phyloP scores from a whole-genome alignment of 2,113 vertebrate genomes.

The Silurus meridionalis region DNA sequence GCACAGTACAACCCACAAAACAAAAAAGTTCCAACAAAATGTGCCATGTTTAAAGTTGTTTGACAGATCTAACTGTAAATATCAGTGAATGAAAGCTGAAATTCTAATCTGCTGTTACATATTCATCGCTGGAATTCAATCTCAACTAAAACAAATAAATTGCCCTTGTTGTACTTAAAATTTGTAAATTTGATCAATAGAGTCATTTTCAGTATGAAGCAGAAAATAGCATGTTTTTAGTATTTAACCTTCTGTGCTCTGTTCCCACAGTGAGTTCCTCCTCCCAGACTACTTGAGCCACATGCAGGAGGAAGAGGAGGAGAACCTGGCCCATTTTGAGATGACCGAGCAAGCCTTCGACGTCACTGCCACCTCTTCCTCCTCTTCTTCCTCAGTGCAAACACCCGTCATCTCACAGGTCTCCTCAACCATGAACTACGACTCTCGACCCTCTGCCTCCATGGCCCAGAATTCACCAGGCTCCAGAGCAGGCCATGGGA shows the following conservation, averaged over 20 bases:
- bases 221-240: background rate
- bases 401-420: constrained; percentile 84
- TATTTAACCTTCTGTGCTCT: constrained; percentile 9
- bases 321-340: constrained; percentile 54
- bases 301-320: constrained; percentile 57
- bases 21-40: too few relatives aligned
- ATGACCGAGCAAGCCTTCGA: constrained; percentile 55
- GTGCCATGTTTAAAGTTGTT: background rate
- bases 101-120: background rate
- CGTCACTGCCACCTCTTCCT: constrained; percentile 40
- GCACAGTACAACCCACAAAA: too few relatives aligned
- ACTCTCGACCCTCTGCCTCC: constrained; percentile 73
- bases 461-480: constrained; percentile 82
- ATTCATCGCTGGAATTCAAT: background rate
- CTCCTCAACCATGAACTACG: constrained; percentile 95
- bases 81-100: background rate
- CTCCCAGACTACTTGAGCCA: constrained; percentile 60
- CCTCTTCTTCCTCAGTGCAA: constrained; percentile 65
- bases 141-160: background rate
- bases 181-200: background rate
- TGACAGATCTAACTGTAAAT: background rate
- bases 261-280: constrained; percentile 56
- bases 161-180: background rate
- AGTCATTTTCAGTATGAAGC: background rate
- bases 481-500: constrained; percentile 75